Conservation (phyloP, 2,797 vertebrate species). For the Emys orbicularis region DNA sequence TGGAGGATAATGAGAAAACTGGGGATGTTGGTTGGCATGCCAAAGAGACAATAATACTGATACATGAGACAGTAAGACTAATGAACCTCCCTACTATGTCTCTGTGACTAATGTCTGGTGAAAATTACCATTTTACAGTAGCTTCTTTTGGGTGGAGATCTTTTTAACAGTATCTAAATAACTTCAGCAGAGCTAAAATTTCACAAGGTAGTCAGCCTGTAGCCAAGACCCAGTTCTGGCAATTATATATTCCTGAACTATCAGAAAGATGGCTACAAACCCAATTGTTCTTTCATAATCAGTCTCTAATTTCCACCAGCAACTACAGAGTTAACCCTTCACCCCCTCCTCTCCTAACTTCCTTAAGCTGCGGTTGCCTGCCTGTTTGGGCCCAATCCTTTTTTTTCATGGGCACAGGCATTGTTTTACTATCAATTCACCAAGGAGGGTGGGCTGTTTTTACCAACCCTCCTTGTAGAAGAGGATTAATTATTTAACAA, state of each 20-base stretch:
- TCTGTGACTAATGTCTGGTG: rapidly evolving
- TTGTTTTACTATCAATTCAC: too few relatives aligned
- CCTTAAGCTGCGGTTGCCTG: too few relatives aligned
- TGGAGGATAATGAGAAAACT: neutral
- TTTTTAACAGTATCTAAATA: neutral
- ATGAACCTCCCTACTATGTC: neutral
- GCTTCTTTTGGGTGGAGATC: neutral
- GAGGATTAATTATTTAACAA: too few relatives aligned
- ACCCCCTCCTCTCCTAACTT: too few relatives aligned
- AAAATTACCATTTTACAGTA: neutral
- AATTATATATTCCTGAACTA: neutral
- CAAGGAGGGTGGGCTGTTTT: too few relatives aligned
- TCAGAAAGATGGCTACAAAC: neutral
- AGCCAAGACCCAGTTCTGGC: neutral
- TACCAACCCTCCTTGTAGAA: too few relatives aligned
- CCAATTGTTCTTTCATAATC: neutral
- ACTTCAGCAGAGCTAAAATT: neutral
- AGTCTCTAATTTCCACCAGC: too few relatives aligned
- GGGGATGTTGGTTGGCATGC: neutral
- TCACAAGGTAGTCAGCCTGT: neutral
- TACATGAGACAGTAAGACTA: neutral
- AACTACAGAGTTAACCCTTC: too few relatives aligned
- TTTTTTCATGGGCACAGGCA: too few relatives aligned
- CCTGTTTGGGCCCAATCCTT: too few relatives aligned
- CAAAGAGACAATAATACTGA: neutral